A percentile compares a stretch with the other conserved stretches of the same genome.
Conservation (phyloP, 2,797 vertebrate genomes). For the Merluccius polli region DNA sequence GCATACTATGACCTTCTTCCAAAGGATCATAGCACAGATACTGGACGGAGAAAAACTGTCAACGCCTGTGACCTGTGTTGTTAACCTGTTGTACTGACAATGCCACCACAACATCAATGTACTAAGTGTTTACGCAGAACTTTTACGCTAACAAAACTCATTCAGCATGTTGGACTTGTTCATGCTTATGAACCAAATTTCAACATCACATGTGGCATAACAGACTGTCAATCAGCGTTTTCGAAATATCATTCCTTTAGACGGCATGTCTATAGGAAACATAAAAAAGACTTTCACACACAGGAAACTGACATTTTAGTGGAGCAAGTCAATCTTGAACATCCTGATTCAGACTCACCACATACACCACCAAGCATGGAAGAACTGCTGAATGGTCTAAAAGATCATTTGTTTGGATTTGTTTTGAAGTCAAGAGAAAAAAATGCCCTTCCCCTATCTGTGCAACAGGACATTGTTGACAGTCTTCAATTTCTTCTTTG, state of each 20-base stretch:
- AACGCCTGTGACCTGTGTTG: not conserved
- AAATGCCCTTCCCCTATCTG: conserved; percentile 4
- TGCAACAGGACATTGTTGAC: conserved; percentile 18
- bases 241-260: conserved; percentile 20
- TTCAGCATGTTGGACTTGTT: conserved; percentile 7
- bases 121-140: not conserved
- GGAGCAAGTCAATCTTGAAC: not conserved
- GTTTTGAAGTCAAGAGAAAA: conserved; percentile 18
- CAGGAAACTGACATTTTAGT: not conserved
- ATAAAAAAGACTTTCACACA: conserved; percentile 12
- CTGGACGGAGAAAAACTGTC: conserved; percentile 4
- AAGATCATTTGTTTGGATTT: conserved; percentile 7
- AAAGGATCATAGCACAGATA: not conserved
- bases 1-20: conserved; percentile 12
- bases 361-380: conserved; percentile 4
- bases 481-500: conserved; percentile 5
- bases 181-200: conserved; percentile 10
- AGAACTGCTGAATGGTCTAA: conserved; percentile 16
- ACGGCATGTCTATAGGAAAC: conserved; percentile 9
- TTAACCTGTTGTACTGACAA: conserved; percentile 2
- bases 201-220: conserved; percentile 23
- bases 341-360: not conserved
- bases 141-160: not conserved
- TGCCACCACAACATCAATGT: conserved; percentile 6
- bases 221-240: conserved; percentile 26